A percentile compares a stretch with the other conserved stretches of the same genome.
These are phyloP conservation scores for Panopea generosa DNA, from an alignment of 2,888 invertebrate species.

Conservation along the genomic window DNA sequence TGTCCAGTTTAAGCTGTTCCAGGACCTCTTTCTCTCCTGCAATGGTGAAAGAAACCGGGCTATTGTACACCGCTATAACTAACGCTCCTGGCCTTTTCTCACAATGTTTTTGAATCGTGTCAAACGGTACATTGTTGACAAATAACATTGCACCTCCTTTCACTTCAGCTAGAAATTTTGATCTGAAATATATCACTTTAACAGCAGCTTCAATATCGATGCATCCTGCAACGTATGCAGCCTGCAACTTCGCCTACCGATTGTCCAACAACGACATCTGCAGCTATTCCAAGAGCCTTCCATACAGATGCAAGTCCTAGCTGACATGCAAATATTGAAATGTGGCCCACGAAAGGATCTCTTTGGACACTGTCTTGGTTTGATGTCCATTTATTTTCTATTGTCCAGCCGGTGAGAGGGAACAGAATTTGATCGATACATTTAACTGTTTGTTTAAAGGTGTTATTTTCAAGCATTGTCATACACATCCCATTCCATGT, in stretches of 20 bases:
- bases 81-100: slow-evolving; percentile 9
- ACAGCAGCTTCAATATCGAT: slow-evolving; percentile 67
- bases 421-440: slow-evolving; percentile 40
- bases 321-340: slow-evolving; percentile 73
- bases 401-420: slow-evolving; percentile 26
- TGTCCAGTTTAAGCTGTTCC: slow-evolving; percentile 48
- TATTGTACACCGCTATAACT: slow-evolving; percentile 62
- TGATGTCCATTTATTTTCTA: slow-evolving; percentile 20
- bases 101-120: slow-evolving; percentile 33
- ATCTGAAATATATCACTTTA: slow-evolving; percentile 70
- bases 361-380: slow-evolving; percentile 10
- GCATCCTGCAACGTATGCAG: slow-evolving; percentile 64
- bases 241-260: slow-evolving; percentile 77
- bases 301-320: slow-evolving; percentile 65
- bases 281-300: slow-evolving; percentile 62
- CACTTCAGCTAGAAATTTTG: slow-evolving; percentile 54
- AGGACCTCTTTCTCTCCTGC: slow-evolving; percentile 62
- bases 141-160: slow-evolving; percentile 72
- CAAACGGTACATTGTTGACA: slow-evolving; percentile 41
- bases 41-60: slow-evolving; percentile 60
- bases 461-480: background rate
- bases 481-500: slow-evolving; percentile 67
- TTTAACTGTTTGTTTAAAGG: slow-evolving; percentile 47
- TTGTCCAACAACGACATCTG: slow-evolving; percentile 71
- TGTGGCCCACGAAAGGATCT: slow-evolving; percentile 65